These are phyloP conservation scores for Rhincodon typus DNA, from an alignment of 2,797 vertebrate species.

Conservation along the genomic window DNA sequence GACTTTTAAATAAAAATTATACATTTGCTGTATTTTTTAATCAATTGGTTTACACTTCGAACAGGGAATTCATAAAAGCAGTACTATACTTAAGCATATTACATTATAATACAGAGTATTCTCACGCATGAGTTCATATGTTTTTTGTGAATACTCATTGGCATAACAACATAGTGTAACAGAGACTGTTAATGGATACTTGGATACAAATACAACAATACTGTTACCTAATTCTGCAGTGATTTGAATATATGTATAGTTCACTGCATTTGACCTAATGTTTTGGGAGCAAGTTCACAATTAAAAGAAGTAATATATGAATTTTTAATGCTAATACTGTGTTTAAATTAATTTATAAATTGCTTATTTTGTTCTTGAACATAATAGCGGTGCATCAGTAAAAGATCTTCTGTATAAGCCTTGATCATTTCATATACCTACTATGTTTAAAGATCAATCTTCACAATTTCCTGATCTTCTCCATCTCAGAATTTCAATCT, in stretches of 20 bases:
- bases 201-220: background rate
- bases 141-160: background rate
- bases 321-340: background rate
- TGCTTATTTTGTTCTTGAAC: background rate
- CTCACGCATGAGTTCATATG: background rate
- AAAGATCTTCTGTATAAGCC: background rate
- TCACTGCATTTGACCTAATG: background rate
- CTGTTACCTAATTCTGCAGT: background rate
- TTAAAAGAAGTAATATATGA: background rate
- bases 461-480: background rate
- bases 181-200: background rate
- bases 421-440: background rate
- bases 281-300: background rate
- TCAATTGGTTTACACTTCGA: background rate
- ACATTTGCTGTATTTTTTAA: background rate
- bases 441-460: background rate
- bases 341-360: background rate
- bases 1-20: slow-evolving; percentile 16
- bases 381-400: background rate
- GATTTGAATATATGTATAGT: background rate
- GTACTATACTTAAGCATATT: background rate
- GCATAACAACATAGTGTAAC: background rate
- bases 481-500: background rate
- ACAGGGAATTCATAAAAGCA: background rate
- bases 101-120: background rate